Percentiles rank a stretch among this genome's conserved stretches.
phyloP scores from a whole-genome alignment of 30 jellyfish, hydroid and myxozoan species.

The Nemopilema nomurai region DNA sequence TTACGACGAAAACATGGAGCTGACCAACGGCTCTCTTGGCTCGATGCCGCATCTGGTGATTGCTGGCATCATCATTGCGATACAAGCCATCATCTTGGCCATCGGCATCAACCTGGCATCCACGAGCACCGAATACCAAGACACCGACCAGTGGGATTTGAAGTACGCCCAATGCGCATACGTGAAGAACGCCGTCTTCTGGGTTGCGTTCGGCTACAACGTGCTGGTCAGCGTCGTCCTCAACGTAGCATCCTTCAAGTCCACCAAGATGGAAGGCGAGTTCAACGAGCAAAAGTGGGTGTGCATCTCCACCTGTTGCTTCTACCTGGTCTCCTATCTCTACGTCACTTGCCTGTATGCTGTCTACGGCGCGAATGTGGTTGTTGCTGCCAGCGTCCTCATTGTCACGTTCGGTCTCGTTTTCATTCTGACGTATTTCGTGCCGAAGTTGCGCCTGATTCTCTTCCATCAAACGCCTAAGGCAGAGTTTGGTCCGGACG shows the following conservation, averaged over 20 bases:
- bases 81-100: constrained; percentile 68
- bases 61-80: constrained; percentile 23
- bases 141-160: constrained; percentile 81
- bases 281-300: constrained; percentile 82
- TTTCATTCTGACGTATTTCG: constrained; percentile 62
- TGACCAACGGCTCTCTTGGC: constrained; percentile 51
- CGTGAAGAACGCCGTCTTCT: constrained; percentile 70
- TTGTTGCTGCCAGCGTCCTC: constrained; percentile 83
- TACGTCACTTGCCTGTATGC: constrained; percentile 66
- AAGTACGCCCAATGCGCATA: constrained; percentile 81
- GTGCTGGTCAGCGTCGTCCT: constrained; percentile 70
- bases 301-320: constrained; percentile 68
- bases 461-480: constrained; percentile 63
- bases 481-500: constrained; percentile 54
- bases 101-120: constrained; percentile 48
- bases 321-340: constrained; percentile 60
- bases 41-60: constrained; percentile 72
- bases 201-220: constrained; percentile 83
- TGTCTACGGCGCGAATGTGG: constrained; percentile 66
- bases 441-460: constrained; percentile 76
- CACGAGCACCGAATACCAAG: constrained; percentile 29
- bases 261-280: constrained; percentile 72
- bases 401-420: constrained; percentile 64
- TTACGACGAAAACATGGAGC: constrained; percentile 74
- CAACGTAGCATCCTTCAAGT: constrained; percentile 62